These are phyloP conservation scores for Trichonephila clavata DNA, from an alignment of 1,140 invertebrate species.

Conservation along the genomic window DNA sequence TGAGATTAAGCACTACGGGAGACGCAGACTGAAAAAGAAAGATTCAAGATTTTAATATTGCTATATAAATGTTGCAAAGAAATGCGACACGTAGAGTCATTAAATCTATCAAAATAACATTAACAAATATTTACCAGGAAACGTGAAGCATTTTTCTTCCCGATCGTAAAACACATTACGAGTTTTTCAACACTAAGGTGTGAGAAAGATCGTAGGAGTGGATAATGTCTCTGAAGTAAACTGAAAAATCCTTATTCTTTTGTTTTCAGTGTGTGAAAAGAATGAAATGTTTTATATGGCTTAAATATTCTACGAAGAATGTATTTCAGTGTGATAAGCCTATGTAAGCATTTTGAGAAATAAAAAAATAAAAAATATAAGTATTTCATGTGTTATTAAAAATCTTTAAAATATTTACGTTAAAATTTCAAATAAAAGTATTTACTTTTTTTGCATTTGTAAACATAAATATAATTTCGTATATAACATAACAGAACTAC, in stretches of 20 bases:
- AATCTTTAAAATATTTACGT: no score
- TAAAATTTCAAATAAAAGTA: no score
- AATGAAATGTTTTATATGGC: not conserved
- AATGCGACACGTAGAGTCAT: not conserved
- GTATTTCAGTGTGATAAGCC: not conserved
- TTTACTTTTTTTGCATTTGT: no score
- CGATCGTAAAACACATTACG: not conserved
- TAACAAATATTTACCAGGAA: constrained; percentile 6
- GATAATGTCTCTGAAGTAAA: not conserved
- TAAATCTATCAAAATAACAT: constrained; percentile 23
- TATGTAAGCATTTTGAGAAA: not conserved
- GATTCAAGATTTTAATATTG: not conserved
- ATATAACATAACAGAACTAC: no score
- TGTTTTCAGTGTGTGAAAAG: not conserved
- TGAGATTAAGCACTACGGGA: not conserved
- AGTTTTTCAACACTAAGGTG: not conserved
- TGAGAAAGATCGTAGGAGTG: not conserved
- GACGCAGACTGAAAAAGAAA: no score
- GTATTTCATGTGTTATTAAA: not conserved
- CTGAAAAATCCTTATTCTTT: not conserved
- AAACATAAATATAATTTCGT: no score
- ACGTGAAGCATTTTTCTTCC: not conserved
- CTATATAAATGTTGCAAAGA: not conserved
- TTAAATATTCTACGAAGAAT: not conserved
- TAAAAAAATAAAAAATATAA: not conserved